Evolutionary conservation across 2,113 vertebrate genomes (phyloP), one percentile per base, ranked within the genome.

Genomic region (Oxygymnocypris stewartii): DNA sequence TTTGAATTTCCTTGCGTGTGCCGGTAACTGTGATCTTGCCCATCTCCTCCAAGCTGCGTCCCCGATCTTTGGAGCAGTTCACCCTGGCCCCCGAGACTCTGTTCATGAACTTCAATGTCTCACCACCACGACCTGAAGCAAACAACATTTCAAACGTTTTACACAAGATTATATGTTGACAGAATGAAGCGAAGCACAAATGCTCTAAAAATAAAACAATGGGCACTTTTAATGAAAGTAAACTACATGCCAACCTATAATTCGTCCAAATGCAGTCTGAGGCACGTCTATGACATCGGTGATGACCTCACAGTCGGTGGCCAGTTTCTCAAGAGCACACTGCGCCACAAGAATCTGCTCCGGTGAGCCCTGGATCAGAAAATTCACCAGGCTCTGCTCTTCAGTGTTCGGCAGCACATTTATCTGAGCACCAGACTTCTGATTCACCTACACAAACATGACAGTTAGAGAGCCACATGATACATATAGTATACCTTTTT

Each of bases 41-140:
- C 12, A 90, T 91, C 0, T 94, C 91, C 0, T 89, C 88, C 0
- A 91, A 86, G 4, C 82, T 40, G 0, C 44, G 77, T 0, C 87
- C 86, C 0, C 91, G 90, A 13, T 96, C 91, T 23, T 91, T 94
- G 63, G 93, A 90, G 11, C 96, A 98, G 0, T 81, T 57, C 35
- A 99, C 94, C 63, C 91, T 94, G 63, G 96, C 97, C 59, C 97
- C 97, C 0, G 96, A 96, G 42, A 91, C 95, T 51, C 94, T 95
- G 84, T 92, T 95, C 84, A 98, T 97, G 47, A 94, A 89, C 42
- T 95, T 95, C n/a, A 99, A 89, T 0, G 93, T 96, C 91, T 97
- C 96, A 0, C 97, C 97, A 0, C 97, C 96, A n/a, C 96, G 94
- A 40, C 97, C 97, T 99, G 88, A 18, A 88, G 47, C 31, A 67